Conservation (phyloP, 2,113 vertebrate species). For the Gymnogyps californianus region DNA sequence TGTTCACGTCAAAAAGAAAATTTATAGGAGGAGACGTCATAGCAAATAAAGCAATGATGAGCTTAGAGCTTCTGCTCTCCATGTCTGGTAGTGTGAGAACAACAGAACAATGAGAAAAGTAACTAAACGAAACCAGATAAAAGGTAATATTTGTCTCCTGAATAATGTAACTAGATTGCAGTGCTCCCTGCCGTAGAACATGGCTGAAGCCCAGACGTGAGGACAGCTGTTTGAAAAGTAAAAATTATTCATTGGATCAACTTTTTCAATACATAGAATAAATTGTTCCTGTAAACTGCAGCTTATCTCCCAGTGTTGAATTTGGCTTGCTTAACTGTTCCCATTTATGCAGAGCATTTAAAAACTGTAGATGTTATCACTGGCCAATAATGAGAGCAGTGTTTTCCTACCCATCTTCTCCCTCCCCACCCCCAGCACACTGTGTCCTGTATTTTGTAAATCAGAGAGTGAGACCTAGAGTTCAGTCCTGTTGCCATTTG, state of each 20-base stretch:
- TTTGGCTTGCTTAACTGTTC: background rate
- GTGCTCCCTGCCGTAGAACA: fast-evolving
- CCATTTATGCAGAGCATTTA: background rate
- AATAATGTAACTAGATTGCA: background rate
- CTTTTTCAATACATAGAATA: background rate
- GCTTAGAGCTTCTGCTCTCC: background rate
- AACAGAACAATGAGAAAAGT: background rate
- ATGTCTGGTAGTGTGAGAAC: background rate
- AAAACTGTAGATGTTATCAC: background rate
- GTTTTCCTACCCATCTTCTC: background rate
- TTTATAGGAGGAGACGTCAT: background rate
- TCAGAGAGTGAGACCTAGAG: background rate
- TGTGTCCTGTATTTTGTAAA: background rate
- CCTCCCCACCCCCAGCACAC: background rate
- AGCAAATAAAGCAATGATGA: background rate
- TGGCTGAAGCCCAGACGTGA: background rate
- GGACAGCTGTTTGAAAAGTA: background rate
- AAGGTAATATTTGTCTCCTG: background rate
- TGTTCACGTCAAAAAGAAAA: background rate
- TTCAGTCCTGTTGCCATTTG: background rate
- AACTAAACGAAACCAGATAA: background rate
- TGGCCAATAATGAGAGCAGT: background rate
- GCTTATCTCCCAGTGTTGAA: background rate
- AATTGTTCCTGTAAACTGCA: background rate
- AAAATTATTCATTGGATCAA: background rate